phyloP scores from a whole-genome alignment of 2,113 vertebrate species.

The western clawed frog (Xenopus tropicalis) region UCB_Xtro_10.0 CM004451.2:50898001-50898500 shows the following conservation, averaged over 20 bases:
- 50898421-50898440: slow-evolving; percentile 43
- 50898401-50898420: slow-evolving; percentile 39
- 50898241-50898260: slow-evolving; percentile 34
- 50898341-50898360: slow-evolving; percentile 48
- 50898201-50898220: slow-evolving; percentile 36
- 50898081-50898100: too few relatives aligned
- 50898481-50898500: too few relatives aligned
- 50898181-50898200: slow-evolving; percentile 15
- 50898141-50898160: too few relatives aligned
- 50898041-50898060: too few relatives aligned
- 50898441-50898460: slow-evolving; percentile 11
- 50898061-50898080: too few relatives aligned
- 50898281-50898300: slow-evolving; percentile 39
- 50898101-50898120: too few relatives aligned
- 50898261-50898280: slow-evolving; percentile 46
- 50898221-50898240: slow-evolving; percentile 42
- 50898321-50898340: slow-evolving; percentile 47
- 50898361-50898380: slow-evolving; percentile 41
- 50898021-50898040: too few relatives aligned
- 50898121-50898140: too few relatives aligned
- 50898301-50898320: slow-evolving; percentile 7
- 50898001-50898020: too few relatives aligned
- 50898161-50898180: not conserved
- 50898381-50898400: slow-evolving; percentile 47
- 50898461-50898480: not conserved